These are phyloP conservation scores for Syrmaticus mikado DNA, from an alignment of 2,113 vertebrate genomes.

Conservation along the genomic window DNA sequence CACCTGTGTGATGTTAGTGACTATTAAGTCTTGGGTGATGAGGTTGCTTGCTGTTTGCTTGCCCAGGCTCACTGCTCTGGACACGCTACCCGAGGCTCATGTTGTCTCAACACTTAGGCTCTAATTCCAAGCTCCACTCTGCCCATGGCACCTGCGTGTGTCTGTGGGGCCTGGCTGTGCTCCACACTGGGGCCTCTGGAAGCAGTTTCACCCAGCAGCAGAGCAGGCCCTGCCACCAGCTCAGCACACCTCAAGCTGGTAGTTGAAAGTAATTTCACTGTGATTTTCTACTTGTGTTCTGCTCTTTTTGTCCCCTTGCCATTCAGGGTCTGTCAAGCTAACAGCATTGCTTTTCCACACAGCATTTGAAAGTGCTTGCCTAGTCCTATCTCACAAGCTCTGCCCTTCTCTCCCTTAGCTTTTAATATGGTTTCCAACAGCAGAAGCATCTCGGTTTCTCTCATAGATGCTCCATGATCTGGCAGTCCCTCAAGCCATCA, in stretches of 20 bases:
- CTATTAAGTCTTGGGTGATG: neutral
- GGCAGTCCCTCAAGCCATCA: neutral
- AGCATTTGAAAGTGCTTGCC: neutral
- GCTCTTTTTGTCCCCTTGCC: neutral
- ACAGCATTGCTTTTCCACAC: fast-evolving
- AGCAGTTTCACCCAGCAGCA: fast-evolving
- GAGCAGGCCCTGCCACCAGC: fast-evolving
- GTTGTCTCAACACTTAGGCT: neutral
- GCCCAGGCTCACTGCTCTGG: neutral
- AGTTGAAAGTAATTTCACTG: fast-evolving
- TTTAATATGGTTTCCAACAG: neutral
- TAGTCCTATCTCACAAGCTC: neutral
- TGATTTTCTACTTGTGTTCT: neutral
- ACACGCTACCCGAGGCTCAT: neutral
- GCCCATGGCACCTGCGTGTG: fast-evolving
- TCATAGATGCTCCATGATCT: fast-evolving
- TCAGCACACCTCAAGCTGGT: too few species aligned
- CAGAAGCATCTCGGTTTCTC: fast-evolving
- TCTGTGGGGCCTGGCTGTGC: neutral
- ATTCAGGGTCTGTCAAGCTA: neutral
- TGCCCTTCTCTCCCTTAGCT: neutral
- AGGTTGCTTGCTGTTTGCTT: neutral
- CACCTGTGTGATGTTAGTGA: neutral
- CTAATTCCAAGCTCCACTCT: neutral
- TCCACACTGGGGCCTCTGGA: fast-evolving